A percentile compares a stretch with the other conserved stretches of the same genome.
Conservation (phyloP, 2,113 vertebrate species). For the Centrocercus urophasianus region DNA sequence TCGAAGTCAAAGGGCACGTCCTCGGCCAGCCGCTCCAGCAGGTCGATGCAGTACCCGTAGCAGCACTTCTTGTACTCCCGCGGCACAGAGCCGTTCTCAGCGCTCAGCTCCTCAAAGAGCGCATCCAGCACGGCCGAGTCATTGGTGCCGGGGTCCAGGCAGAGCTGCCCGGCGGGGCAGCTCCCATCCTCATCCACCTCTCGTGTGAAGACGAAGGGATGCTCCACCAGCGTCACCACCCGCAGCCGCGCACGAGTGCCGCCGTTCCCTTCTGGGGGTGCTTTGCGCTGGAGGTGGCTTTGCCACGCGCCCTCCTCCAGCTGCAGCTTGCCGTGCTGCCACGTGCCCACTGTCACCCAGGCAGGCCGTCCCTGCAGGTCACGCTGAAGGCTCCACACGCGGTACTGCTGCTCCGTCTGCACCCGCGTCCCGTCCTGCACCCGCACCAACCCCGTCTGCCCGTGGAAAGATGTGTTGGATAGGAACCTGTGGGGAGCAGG, state of each 20-base stretch:
- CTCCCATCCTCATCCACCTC: conserved; percentile 87
- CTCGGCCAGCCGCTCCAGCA: conserved; percentile 91
- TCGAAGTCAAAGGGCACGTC: conserved; percentile 91
- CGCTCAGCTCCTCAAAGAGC: conserved; percentile 78
- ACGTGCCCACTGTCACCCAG: conserved; percentile 90
- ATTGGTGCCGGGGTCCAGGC: conserved; percentile 86
- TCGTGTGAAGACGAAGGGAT: conserved; percentile 91
- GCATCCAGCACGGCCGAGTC: conserved; percentile 79
- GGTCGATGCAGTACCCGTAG: conserved; percentile 95
- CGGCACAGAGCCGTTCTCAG: conserved; percentile 76
- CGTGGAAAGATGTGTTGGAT: conserved; percentile 85
- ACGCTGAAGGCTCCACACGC: conserved; percentile 86
- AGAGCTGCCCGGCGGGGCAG: conserved; percentile 89
- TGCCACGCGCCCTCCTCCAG: conserved; percentile 79
- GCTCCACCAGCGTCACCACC: conserved; percentile 91
- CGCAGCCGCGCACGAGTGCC: conserved; percentile 72
- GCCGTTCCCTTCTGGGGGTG: background rate
- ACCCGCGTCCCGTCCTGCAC: conserved; percentile 75
- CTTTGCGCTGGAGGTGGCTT: conserved; percentile 24
- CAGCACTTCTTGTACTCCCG: conserved; percentile 87
- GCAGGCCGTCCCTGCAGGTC: conserved; percentile 83
- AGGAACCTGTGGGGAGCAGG: conserved; percentile 80
- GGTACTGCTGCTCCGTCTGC: conserved; percentile 78
- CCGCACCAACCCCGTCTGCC: conserved; percentile 80
- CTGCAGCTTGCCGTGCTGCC: conserved; percentile 81